Conservation (phyloP, 2,113 vertebrate genomes). For the Xiphias gladius region DNA sequence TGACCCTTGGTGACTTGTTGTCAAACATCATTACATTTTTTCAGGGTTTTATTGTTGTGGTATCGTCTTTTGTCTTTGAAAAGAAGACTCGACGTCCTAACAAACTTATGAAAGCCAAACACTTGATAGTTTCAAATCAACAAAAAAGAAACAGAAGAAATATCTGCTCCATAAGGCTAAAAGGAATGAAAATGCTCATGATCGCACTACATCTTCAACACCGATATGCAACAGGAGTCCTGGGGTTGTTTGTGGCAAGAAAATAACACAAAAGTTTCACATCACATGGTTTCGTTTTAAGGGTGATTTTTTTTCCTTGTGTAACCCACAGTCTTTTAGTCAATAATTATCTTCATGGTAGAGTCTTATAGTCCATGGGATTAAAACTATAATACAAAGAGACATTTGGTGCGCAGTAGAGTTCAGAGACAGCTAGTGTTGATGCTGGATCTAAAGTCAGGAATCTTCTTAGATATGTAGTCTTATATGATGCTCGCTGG, state of each 20-base stretch:
- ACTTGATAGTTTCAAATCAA: slow-evolving; percentile 65
- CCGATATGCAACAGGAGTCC: slow-evolving; percentile 78
- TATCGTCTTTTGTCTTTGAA: slow-evolving; percentile 65
- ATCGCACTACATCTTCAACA: slow-evolving; percentile 77
- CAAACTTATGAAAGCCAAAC: slow-evolving; percentile 73
- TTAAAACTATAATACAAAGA: slow-evolving; percentile 82
- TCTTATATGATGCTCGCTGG: slow-evolving; percentile 47
- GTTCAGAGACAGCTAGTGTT: slow-evolving; percentile 70
- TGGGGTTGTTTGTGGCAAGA: slow-evolving; percentile 63
- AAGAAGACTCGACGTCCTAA: slow-evolving; percentile 72
- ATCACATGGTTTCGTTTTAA: slow-evolving; percentile 73
- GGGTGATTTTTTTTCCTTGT: slow-evolving; percentile 48
- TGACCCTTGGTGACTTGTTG: slow-evolving; percentile 58
- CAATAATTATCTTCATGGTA: slow-evolving; percentile 76
- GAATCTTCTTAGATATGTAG: slow-evolving; percentile 65
- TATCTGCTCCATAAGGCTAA: slow-evolving; percentile 74
- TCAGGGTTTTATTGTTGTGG: slow-evolving; percentile 54
- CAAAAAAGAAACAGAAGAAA: slow-evolving; percentile 59
- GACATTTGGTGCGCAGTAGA: slow-evolving; percentile 71
- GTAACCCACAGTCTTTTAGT: slow-evolving; percentile 73
- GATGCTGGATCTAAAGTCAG: slow-evolving; percentile 62
- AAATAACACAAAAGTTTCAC: slow-evolving; percentile 78
- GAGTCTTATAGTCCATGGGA: slow-evolving; percentile 66
- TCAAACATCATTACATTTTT: slow-evolving; percentile 67
- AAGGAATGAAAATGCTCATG: slow-evolving; percentile 78